Percentiles rank a stretch among this genome's conserved stretches.
Evolutionary conservation across 2,113 vertebrate species (phyloP).

Genomic region (Microcebus jonahi): DNA sequence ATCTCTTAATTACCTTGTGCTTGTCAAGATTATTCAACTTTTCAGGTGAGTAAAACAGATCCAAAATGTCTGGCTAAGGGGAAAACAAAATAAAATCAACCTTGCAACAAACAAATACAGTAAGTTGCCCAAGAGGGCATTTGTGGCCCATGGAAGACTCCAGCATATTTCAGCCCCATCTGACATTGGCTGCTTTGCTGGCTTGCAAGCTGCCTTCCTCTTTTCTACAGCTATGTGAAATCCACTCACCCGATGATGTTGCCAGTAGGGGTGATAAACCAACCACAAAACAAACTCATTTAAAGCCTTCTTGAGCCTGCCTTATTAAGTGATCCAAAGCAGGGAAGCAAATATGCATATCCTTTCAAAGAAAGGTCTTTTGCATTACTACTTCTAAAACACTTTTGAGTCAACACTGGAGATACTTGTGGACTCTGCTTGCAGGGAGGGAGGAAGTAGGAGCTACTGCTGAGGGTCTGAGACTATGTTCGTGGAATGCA

Average conservation of each 20-base stretch:
- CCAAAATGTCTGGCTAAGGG: background rate
- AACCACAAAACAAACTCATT: conserved; percentile 67
- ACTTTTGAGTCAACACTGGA: background rate
- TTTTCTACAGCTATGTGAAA: conserved; percentile 59
- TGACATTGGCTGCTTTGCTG: background rate
- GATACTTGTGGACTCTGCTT: background rate
- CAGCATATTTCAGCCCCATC: background rate
- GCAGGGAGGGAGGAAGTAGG: background rate
- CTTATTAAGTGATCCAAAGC: conserved; percentile 48
- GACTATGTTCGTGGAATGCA: background rate
- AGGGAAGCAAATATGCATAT: background rate
- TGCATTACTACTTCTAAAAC: background rate
- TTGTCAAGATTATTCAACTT: conserved; percentile 35
- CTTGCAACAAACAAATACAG: background rate
- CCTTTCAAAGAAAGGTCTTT: conserved; percentile 19
- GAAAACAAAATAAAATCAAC: conserved; percentile 38
- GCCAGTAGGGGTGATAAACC: conserved; percentile 23
- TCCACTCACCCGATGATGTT: background rate
- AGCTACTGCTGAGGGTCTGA: background rate
- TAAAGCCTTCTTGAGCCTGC: conserved; percentile 10
- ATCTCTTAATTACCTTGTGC: background rate
- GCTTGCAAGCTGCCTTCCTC: background rate
- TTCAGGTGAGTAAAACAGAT: conserved; percentile 29
- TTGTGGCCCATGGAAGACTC: background rate
- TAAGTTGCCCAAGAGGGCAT: background rate